These are phyloP conservation scores for Microctonus brassicae DNA, from an alignment of 2,888 invertebrate species.

Conservation along the genomic window DNA sequence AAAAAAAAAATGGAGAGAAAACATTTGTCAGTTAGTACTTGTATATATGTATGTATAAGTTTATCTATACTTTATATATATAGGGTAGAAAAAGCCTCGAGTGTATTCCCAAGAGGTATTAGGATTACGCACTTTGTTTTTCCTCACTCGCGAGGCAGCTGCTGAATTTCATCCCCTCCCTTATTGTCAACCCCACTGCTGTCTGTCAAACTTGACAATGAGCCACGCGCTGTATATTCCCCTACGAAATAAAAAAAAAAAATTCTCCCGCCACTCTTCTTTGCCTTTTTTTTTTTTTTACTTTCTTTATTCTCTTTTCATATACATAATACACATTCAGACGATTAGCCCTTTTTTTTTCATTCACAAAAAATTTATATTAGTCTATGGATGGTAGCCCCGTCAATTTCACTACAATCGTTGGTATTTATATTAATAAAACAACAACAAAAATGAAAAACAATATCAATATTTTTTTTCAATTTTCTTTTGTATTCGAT, in stretches of 20 bases:
- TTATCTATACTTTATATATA: neutral
- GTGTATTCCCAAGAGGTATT: conserved; percentile 1
- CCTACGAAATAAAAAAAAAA: neutral
- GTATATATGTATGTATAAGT: neutral
- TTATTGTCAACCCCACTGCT: conserved; percentile 23
- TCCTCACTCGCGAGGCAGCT: conserved; percentile 37
- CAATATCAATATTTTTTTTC: neutral
- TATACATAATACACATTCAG: neutral
- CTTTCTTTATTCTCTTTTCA: neutral
- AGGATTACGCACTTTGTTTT: conserved; percentile 44
- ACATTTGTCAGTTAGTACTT: conserved; percentile 7
- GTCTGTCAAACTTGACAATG: conserved; percentile 50
- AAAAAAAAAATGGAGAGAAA: conserved; percentile 35
- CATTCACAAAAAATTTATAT: neutral
- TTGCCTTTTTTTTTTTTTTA: conserved; percentile 18
- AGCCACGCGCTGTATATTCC: conserved; percentile 48
- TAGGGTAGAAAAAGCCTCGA: neutral
- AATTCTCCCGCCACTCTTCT: conserved; percentile 15
- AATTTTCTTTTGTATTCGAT: neutral
- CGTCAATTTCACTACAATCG: neutral
- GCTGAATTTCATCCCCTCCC: conserved; percentile 27
- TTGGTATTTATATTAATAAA: neutral
- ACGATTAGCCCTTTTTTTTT: conserved; percentile 40
- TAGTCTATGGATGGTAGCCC: conserved; percentile 1
- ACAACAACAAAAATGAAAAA: neutral